A percentile compares a stretch with the other conserved stretches of the same genome.
Evolutionary conservation across 1,140 invertebrate species (phyloP).

Genomic region (Ooceraea biroi): DNA sequence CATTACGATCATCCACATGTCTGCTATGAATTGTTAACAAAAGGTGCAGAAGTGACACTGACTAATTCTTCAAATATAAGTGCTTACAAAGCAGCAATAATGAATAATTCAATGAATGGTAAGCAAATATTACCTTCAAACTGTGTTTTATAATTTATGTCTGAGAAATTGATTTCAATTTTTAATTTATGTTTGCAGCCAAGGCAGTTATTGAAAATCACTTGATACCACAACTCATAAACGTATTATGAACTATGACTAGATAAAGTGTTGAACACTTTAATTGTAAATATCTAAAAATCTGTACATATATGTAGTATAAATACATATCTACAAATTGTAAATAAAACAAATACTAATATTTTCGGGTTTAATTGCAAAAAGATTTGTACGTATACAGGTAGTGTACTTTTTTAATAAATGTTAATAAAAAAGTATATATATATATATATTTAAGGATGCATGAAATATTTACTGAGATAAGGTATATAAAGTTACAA

Average conservation of each 20-base stretch:
- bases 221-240: constrained; percentile 81
- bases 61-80: constrained; percentile 93
- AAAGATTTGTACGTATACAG: constrained; percentile 1
- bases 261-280: constrained; percentile 66
- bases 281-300: constrained; percentile 9
- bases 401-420: background rate
- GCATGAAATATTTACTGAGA: constrained; percentile 21
- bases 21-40: constrained; percentile 92
- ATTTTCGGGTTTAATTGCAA: constrained; percentile 60
- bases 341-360: constrained; percentile 82
- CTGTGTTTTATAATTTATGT: background rate
- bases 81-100: constrained; percentile 92
- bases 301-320: background rate
- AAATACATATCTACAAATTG: constrained; percentile 69
- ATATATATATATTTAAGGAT: constrained; percentile 2
- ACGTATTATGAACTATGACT: constrained; percentile 44
- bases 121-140: constrained; percentile 33
- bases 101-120: constrained; percentile 88
- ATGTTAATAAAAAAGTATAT: constrained; percentile 3
- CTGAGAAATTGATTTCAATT: background rate
- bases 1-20: constrained; percentile 94
- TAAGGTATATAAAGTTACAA: constrained; percentile 38
- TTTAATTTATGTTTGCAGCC: constrained; percentile 76
- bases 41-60: constrained; percentile 92
- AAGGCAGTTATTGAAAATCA: constrained; percentile 86